Percentiles rank a stretch among this genome's conserved stretches.
Evolutionary conservation across 2,113 vertebrate species (phyloP).

Genomic region (Anguilla japonica): DNA sequence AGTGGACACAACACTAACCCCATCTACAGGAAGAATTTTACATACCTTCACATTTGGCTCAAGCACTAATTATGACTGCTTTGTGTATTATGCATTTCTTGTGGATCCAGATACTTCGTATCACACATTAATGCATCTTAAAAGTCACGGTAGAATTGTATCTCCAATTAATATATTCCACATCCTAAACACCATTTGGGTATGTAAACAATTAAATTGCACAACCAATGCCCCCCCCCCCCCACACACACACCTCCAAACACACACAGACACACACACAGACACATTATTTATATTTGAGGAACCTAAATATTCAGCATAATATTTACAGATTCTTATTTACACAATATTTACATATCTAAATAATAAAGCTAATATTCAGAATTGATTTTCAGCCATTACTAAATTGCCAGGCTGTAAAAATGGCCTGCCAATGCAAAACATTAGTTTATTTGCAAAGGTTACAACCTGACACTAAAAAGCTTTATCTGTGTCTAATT

Average conservation of each 20-base stretch:
- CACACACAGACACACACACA: too few relatives aligned
- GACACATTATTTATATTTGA: background rate
- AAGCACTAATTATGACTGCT: constrained; percentile 32
- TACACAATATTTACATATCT: background rate
- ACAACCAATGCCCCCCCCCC: too few relatives aligned
- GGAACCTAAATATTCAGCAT: background rate
- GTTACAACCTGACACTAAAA: constrained; percentile 69
- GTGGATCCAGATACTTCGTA: constrained; percentile 12
- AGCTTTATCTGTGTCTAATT: constrained; percentile 84
- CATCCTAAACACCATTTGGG: background rate
- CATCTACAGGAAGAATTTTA: constrained; percentile 29
- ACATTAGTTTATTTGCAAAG: constrained; percentile 80
- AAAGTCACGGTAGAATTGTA: background rate
- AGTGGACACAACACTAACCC: constrained; percentile 32
- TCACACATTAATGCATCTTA: background rate
- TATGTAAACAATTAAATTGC: background rate
- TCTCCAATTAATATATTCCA: background rate
- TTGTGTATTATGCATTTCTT: constrained; percentile 20
- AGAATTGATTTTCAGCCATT: too few relatives aligned
- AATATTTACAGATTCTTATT: background rate
- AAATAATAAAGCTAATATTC: too few relatives aligned
- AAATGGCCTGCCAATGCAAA: background rate
- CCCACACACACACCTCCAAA: too few relatives aligned
- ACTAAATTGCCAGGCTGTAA: background rate
- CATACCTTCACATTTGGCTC: constrained; percentile 37